Conservation (phyloP, 2,797 vertebrate species). For the Rhynchotus rufescens region DNA sequence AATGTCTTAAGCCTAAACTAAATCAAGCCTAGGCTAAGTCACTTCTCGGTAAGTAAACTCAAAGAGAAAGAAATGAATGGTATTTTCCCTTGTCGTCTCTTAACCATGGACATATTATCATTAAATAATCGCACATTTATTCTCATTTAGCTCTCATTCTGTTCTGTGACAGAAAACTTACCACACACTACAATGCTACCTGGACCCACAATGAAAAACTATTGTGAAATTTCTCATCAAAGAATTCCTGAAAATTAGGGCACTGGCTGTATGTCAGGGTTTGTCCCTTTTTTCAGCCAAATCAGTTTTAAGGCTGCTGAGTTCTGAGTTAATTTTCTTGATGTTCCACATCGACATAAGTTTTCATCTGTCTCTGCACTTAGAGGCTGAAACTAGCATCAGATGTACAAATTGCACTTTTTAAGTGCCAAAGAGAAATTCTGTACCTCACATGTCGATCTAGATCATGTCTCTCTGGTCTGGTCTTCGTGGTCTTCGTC, state of each 20-base stretch:
- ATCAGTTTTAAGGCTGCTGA: background rate
- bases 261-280: background rate
- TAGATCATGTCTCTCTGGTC: background rate
- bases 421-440: background rate
- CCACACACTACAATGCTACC: background rate
- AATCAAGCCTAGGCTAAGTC: background rate
- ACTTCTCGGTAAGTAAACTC: background rate
- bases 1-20: background rate
- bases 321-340: background rate
- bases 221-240: background rate
- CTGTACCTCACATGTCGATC: background rate
- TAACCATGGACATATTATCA: background rate
- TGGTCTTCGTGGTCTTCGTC: background rate
- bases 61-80: background rate
- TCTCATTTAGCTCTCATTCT: background rate
- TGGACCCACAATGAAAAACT: background rate
- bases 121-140: background rate
- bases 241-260: background rate
- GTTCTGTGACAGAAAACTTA: fast-evolving
- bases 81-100: background rate
- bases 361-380: background rate
- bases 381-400: background rate
- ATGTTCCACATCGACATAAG: background rate
- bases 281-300: background rate
- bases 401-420: background rate